Evolutionary conservation across 2,888 invertebrate species (phyloP).

Genomic region (Cantharis flavilabris): DNA sequence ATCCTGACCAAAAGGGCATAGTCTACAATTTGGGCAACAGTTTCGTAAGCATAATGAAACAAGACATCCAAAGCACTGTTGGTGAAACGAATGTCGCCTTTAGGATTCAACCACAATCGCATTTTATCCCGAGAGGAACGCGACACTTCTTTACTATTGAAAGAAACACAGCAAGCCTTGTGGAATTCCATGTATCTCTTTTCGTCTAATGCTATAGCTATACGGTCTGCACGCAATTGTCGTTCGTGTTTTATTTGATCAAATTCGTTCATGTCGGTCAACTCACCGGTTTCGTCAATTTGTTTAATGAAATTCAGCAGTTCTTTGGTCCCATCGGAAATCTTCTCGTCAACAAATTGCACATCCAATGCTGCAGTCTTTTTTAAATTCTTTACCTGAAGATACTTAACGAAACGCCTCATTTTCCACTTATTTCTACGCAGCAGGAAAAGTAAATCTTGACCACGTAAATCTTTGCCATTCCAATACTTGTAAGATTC

Average conservation of each 20-base stretch:
- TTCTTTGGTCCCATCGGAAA: constrained; percentile 57
- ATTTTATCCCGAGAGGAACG: constrained; percentile 56
- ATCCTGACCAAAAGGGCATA: constrained; percentile 79
- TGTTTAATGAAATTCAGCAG: constrained; percentile 60
- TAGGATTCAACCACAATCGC: constrained; percentile 67
- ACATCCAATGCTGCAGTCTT: constrained; percentile 49
- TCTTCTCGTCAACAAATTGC: constrained; percentile 59
- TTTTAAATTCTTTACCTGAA: constrained; percentile 63
- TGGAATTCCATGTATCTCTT: constrained; percentile 76
- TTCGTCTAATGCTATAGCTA: constrained; percentile 61
- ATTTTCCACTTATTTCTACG: constrained; percentile 80
- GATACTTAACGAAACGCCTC: constrained; percentile 75
- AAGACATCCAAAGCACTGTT: constrained; percentile 75
- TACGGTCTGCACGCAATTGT: constrained; percentile 65
- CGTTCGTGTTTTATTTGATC: constrained; percentile 64
- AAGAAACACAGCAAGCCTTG: constrained; percentile 78
- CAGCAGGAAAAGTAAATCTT: constrained; percentile 79
- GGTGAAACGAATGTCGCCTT: constrained; percentile 65
- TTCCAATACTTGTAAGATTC: constrained; percentile 73
- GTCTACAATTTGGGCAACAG: constrained; percentile 87
- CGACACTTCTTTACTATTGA: constrained; percentile 54
- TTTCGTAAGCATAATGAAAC: constrained; percentile 87
- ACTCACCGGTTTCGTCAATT: constrained; percentile 63
- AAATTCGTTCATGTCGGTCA: constrained; percentile 58
- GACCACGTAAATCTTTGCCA: constrained; percentile 59